phyloP scores from a whole-genome alignment of 2,888 invertebrate species.

The Reticulitermes lucifugus region DNA sequence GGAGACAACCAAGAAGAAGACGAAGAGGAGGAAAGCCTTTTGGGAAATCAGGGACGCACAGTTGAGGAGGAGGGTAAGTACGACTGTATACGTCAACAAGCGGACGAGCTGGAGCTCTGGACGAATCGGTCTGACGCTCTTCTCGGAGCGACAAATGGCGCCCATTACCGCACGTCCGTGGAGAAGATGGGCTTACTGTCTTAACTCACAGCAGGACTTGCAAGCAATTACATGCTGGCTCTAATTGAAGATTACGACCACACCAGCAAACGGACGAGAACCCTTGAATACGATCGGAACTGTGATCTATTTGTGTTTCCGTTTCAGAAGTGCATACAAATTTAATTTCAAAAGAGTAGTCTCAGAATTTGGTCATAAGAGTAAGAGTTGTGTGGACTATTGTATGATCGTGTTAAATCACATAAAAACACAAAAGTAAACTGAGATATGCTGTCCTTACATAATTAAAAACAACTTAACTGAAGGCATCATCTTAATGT shows the following conservation, averaged over 20 bases:
- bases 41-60: conserved; percentile 41
- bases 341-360: too few species aligned
- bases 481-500: too few species aligned
- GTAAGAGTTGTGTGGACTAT: too few species aligned
- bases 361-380: too few species aligned
- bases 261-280: too few species aligned
- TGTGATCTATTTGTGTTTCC: too few species aligned
- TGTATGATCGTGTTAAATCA: too few species aligned
- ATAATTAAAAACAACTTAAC: too few species aligned
- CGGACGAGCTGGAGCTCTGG: conserved; percentile 17
- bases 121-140: conserved; percentile 33
- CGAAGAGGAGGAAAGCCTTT: conserved; percentile 32
- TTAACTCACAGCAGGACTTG: neutral
- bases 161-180: conserved; percentile 29
- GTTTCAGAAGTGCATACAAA: too few species aligned
- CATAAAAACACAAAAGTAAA: too few species aligned
- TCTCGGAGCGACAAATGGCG: conserved; percentile 40
- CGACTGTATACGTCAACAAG: conserved; percentile 38
- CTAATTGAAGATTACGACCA: neutral
- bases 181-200: neutral
- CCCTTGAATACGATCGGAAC: too few species aligned
- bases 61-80: conserved; percentile 5
- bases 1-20: conserved; percentile 11
- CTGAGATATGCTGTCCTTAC: too few species aligned
- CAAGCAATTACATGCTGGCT: neutral